Base-by-base conservation (phyloP, 1,140 invertebrate species). In the Anthonomus grandis region DNA sequence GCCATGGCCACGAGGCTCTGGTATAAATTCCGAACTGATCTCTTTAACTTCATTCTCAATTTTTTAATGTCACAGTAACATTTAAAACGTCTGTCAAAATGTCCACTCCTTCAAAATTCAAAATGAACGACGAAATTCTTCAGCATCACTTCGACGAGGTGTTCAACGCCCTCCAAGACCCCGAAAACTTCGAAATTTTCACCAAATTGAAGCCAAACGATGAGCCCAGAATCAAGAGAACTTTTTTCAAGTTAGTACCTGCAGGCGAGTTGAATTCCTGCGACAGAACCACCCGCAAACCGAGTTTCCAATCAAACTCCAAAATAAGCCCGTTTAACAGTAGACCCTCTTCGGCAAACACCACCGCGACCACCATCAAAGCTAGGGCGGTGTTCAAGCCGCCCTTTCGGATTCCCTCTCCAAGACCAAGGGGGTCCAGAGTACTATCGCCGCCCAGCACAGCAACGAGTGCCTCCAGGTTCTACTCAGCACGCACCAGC, bases 141-240 rank as follows among this genome's bases (percentile, higher is more conserved):
- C 62, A 63, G 24, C 57, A 63, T 27, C 62, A 63, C 31, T 63
- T 63, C 24, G 52, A 63, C 19, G 57, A 63, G 46, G 62, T 63
- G 4, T 59, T 63, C 27, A 57, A 15, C 21, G 57, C 57, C 1
- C 34, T 63, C n/a, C 53, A 63, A 46, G 62, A 63, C 27, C 24
- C 31, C 25, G 57, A 63, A 34, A 63, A 63, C 38, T 60, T 60
- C 25, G 62, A 59, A 50, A 63, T 63, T 22, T 63, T 63, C 38
- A 63, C 62, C 2, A 60, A 60, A 54, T 17, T 57, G 2, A 59
- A 57, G 36, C 25, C 10, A 5, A 22, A 27, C 6, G 36, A 25
- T 8, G 10, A 23, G 21, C 62, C 62, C 2, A 57, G 27, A 45
- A 41, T 63, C 10, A 55, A 51, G 15, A 42, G 27, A 49, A 60